A percentile compares a stretch with the other conserved stretches of the same genome.
These are phyloP conservation scores for Agraylea sexmaculata DNA, from an alignment of 1,140 invertebrate genomes.

Conservation along the genomic window DNA sequence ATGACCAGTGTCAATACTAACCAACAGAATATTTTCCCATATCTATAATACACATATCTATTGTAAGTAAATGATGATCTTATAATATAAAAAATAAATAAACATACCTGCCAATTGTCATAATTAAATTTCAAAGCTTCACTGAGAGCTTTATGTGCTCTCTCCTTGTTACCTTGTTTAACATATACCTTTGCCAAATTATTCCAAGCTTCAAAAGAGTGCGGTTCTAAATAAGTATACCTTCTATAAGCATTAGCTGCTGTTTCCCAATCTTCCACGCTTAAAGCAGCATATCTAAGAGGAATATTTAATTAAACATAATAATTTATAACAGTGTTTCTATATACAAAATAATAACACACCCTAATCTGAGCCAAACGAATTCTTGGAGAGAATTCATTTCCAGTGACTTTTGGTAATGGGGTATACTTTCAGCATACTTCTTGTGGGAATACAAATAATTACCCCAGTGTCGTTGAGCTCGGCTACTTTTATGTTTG, in stretches of 20 bases:
- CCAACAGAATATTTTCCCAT: conserved; percentile 89
- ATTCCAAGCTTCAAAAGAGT: conserved; percentile 95
- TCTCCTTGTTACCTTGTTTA: conserved; percentile 70
- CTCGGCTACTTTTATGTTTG: conserved; percentile 60
- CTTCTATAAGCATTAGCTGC: conserved; percentile 75
- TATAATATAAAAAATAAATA: no score
- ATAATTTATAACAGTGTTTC: not conserved
- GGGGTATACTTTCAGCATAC: conserved; percentile 63
- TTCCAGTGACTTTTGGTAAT: conserved; percentile 68
- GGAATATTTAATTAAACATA: not conserved
- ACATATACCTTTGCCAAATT: conserved; percentile 91
- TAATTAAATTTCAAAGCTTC: conserved; percentile 90
- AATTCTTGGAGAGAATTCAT: conserved; percentile 75
- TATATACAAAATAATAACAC: not conserved
- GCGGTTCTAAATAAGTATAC: conserved; percentile 76
- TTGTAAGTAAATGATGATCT: no score
- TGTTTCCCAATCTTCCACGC: conserved; percentile 67
- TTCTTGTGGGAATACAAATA: conserved; percentile 65
- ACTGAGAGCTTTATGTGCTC: conserved; percentile 70
- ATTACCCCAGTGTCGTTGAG: conserved; percentile 72
- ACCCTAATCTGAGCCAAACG: conserved; percentile 76
- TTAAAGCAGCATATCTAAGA: conserved; percentile 59
- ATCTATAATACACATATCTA: conserved; percentile 34
- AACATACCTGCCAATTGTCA: conserved; percentile 80
- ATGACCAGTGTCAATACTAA: conserved; percentile 64